phyloP scores from a whole-genome alignment of 2,888 invertebrate species.

The Acleris holmiana region DNA sequence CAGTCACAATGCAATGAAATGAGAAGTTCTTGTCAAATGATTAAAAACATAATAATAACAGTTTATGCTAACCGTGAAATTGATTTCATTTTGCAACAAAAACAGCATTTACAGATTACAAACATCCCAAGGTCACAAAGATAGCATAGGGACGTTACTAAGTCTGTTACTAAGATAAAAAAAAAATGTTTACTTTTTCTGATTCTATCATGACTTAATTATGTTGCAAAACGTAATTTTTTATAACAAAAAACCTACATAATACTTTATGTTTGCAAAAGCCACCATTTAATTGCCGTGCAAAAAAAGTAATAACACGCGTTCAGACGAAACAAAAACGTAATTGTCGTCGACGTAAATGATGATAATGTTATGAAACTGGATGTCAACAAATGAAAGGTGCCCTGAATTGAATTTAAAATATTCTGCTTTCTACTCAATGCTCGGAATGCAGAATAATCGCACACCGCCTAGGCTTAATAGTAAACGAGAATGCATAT shows the following conservation, averaged over 20 bases:
- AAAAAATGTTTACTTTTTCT: neutral
- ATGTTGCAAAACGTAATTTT: neutral
- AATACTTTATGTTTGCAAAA: neutral
- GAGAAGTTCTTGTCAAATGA: no score
- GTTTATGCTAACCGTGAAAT: no score
- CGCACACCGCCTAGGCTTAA: slow-evolving; percentile 2
- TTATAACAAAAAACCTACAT: neutral
- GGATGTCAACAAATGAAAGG: slow-evolving; percentile 66
- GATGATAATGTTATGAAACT: slow-evolving; percentile 56
- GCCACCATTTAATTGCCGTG: slow-evolving; percentile 4
- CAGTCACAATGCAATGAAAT: no score
- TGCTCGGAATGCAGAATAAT: slow-evolving; percentile 12
- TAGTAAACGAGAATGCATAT: slow-evolving; percentile 22
- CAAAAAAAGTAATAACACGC: slow-evolving; percentile 27
- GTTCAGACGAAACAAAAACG: slow-evolving; percentile 28
- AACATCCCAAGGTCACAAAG: no score
- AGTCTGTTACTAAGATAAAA: neutral
- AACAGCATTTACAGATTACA: no score
- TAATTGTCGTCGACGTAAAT: slow-evolving; percentile 43
- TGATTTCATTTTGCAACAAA: no score
- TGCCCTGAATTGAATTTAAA: slow-evolving; percentile 48
- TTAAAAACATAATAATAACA: no score
- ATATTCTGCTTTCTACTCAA: slow-evolving; percentile 51
- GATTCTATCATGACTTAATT: neutral
- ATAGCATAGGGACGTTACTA: no score